Conservation (phyloP, 2,888 invertebrate genomes). For the Azorinus chamasolen region DNA sequence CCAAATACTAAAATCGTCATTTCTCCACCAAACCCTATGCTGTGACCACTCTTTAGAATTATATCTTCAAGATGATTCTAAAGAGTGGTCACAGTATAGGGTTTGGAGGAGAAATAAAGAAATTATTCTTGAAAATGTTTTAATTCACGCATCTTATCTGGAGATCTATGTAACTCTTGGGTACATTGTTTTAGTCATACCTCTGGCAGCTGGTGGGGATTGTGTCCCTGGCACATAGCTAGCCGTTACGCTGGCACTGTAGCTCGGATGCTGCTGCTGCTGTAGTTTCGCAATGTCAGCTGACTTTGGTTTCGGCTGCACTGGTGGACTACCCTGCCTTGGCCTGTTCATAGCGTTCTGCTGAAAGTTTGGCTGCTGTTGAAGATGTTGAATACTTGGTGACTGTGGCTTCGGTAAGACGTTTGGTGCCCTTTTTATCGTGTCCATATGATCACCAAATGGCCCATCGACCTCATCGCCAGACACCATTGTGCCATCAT, state of each 20-base stretch:
- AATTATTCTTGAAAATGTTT: too few relatives aligned
- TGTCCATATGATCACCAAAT: conserved; percentile 61
- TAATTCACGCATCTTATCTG: too few relatives aligned
- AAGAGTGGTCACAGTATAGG: too few relatives aligned
- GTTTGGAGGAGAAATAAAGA: too few relatives aligned
- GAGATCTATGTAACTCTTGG: too few relatives aligned
- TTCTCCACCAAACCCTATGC: too few relatives aligned
- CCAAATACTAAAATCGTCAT: too few relatives aligned
- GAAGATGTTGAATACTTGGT: conserved; percentile 50
- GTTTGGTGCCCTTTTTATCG: conserved; percentile 60
- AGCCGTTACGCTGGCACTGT: conserved; percentile 62
- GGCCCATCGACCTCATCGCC: conserved; percentile 49
- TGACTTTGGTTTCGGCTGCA: not conserved
- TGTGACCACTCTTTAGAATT: too few relatives aligned
- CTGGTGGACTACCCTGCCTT: conserved; percentile 10
- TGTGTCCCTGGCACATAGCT: conserved; percentile 37
- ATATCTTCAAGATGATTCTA: too few relatives aligned
- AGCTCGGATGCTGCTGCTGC: conserved; percentile 35
- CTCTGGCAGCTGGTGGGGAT: conserved; percentile 8
- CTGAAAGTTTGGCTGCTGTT: conserved; percentile 54
- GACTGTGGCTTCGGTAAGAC: conserved; percentile 57
- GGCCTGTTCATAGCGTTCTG: conserved; percentile 21
- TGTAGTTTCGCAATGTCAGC: not conserved
- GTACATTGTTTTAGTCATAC: too few relatives aligned
- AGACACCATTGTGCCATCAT: conserved; percentile 59